Evolutionary conservation across 2,797 vertebrate genomes (phyloP).

Genomic region (Masticophis lateralis): DNA sequence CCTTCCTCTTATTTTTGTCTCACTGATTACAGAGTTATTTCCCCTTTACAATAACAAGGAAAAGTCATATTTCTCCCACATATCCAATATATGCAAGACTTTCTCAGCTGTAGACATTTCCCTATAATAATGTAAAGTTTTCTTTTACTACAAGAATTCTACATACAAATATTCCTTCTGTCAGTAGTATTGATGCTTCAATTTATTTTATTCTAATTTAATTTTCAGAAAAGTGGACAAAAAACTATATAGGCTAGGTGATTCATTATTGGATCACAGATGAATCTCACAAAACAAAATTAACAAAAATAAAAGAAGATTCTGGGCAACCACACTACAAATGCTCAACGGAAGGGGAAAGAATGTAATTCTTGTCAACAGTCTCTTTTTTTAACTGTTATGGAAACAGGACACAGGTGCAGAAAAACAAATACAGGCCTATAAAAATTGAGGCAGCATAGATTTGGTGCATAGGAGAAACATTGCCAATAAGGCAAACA

Average conservation of each 20-base stretch:
- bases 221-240: neutral
- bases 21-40: neutral
- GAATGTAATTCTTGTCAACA: neutral
- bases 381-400: neutral
- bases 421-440: neutral
- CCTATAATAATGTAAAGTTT: neutral
- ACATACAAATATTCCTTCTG: neutral
- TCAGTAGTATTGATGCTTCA: neutral
- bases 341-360: neutral
- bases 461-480: neutral
- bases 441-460: neutral
- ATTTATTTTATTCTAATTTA: neutral
- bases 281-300: neutral
- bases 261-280: neutral
- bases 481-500: neutral
- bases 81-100: neutral
- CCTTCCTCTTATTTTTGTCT: neutral
- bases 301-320: neutral
- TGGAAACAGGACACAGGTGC: slow-evolving; percentile 42
- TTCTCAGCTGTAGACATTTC: neutral
- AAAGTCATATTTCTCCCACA: neutral
- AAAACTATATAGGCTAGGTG: neutral
- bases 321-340: neutral
- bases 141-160: neutral
- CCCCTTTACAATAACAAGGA: neutral